Base-by-base conservation (phyloP, 2,888 invertebrate genomes). In the Corythucha ciliata region DNA sequence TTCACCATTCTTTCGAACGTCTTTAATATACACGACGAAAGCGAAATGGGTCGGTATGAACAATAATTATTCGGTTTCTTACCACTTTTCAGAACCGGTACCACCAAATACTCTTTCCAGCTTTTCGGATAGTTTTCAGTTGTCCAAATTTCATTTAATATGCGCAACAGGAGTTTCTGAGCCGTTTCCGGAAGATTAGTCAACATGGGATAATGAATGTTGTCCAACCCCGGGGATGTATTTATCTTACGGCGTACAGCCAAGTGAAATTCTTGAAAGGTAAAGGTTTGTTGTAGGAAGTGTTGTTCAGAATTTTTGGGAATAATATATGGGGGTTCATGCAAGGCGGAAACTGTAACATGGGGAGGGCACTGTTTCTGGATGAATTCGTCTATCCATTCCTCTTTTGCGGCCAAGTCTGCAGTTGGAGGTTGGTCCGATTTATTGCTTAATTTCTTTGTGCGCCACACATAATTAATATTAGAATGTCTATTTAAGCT, bases 1-100 rank as follows among this genome's bases (percentile, higher is more conserved):
- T 33, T 33, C 4, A 33, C 18, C 7, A 33, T 5, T 18, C 33
- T 33, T 33, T 33, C 33, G 18, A 16, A 33, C 5, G 33, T 33
- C 24, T 41, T 41, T 20, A 22, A 12, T n/a, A 12, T 16, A 22
- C 22, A 41, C 26, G n/a, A 24, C 12, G 24, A 12, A 16, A 41
- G 24, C 25, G 22, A 22, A 22, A 41, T 41, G 3, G 22, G 41
- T 22, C 41, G 10, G 16, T 41, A 41, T 2, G 41, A 41, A 12
- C 12, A 22, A 10, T 10, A 24, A 10, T 22, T 12, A 16, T 41
- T 24, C 4, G 41, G 21, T 4, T 24, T 24, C 14, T 22, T 41
- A 24, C 16, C 24, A 12, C n/a, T 10, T 18, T 41, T 41, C 12
- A 10, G 22, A 4, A 21, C 16, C 12, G 24, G 22, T 24, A 41